Percentiles rank a stretch among this genome's conserved stretches.
These are phyloP conservation scores for Cyphomyrmex costatus DNA, from an alignment of 1,140 invertebrate genomes.

Conservation along the genomic window DNA sequence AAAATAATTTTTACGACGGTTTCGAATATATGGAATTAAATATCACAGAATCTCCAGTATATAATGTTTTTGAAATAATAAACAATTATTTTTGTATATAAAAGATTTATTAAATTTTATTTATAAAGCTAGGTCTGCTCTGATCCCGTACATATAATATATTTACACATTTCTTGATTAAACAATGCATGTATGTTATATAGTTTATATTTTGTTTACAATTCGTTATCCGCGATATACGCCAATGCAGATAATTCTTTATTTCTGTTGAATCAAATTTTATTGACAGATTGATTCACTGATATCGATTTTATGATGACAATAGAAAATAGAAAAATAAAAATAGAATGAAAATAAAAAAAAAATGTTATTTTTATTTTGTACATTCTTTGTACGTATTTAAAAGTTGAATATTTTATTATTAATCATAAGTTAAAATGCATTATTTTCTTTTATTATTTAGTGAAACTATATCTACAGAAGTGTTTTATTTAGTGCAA, in stretches of 20 bases:
- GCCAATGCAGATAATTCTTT: neutral
- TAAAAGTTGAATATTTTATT: slow-evolving; percentile 57
- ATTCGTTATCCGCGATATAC: neutral
- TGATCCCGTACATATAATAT: neutral
- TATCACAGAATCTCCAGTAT: neutral
- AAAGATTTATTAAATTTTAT: neutral
- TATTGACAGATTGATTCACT: slow-evolving; percentile 9
- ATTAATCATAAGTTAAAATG: neutral
- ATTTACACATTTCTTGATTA: slow-evolving; percentile 31
- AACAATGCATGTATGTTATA: slow-evolving; percentile 1
- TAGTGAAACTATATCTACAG: slow-evolving; percentile 96
- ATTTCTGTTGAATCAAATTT: slow-evolving; percentile 26
- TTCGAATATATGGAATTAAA: neutral
- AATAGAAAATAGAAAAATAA: too few relatives aligned
- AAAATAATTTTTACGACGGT: slow-evolving; percentile 6
- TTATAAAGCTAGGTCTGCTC: neutral
- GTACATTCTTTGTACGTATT: slow-evolving; percentile 21
- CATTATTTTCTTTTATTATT: slow-evolving; percentile 67
- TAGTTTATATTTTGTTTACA: slow-evolving; percentile 16
- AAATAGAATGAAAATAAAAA: too few relatives aligned
- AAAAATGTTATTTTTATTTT: neutral
- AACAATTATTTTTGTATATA: slow-evolving; percentile 5
- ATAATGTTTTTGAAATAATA: neutral
- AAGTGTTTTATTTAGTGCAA: slow-evolving; percentile 97
- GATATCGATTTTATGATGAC: neutral